Evolutionary conservation across 2,113 vertebrate genomes (phyloP), one percentile per base, ranked within the genome.

Genomic region (Spea bombifrons): DNA sequence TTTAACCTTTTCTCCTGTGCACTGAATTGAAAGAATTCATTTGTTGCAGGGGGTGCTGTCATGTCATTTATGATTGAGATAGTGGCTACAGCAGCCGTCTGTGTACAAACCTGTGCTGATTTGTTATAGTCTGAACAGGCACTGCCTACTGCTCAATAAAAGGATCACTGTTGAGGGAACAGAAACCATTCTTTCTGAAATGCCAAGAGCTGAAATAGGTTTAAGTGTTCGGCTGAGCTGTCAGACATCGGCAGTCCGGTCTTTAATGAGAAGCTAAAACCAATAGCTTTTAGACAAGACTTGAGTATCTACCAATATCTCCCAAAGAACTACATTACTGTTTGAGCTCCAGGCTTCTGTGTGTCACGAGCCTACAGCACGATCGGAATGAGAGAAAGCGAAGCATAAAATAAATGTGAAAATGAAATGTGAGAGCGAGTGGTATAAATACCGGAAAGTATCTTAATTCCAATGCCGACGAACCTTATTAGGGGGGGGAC

Each of bases 241-340:
- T 68, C 44, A 68, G 47, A 68, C 45, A 4, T 68, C 47, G 66
- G 66, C 66, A 68, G 66, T 47, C 66, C 66, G 47, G 45, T 68
- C 4, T 68, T 68, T 68, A 68, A 68, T 68, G 44, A 68, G 45
- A 68, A 47, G 45, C 44, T 68, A 68, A 68, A 46, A 8, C 44
- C 9, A 68, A 68, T 68, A 68, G 46, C 17, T 47, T 68, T 68
- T 68, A 68, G 66, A 68, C 64, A 66, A 44, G 64, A 66, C 64
- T 30, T 66, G 44, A 66, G 64, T 66, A 66, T 66, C 64, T 30
- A 66, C 66, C 66, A 47, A 68, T 68, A 68, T 47, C 66, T 68
- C 30, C 30, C 44, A 45, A 66, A 66, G 64, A 66, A 66, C 17
- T 44, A 15, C 12, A 68, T 44, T 48, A 47, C 66, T 68, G 44